Evolutionary conservation across 2,113 vertebrate species (phyloP).

Genomic region (Sorex araneus): DNA sequence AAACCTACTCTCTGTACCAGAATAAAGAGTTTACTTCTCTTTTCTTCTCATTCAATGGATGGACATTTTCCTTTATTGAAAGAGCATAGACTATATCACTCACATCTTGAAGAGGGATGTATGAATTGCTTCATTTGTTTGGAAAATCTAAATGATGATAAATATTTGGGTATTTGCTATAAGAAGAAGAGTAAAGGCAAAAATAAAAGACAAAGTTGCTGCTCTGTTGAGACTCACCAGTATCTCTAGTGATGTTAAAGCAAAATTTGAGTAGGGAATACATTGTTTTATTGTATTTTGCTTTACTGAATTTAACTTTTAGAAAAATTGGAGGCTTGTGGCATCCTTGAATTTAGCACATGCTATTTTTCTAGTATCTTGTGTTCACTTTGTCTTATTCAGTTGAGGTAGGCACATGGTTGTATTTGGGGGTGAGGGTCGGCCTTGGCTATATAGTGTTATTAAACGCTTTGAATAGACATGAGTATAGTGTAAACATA

Average conservation of each 20-base stretch:
- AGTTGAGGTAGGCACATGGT: not conserved
- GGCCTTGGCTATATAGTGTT: not conserved
- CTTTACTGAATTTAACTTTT: not conserved
- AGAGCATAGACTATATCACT: not conserved
- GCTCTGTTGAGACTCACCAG: not conserved
- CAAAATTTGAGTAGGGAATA: not conserved
- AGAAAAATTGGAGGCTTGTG: not conserved
- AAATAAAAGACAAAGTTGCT: not conserved
- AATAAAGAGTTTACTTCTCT: conserved; percentile 16
- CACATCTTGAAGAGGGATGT: not conserved
- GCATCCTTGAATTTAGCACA: not conserved
- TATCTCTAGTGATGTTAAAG: not conserved
- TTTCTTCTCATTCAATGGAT: not conserved
- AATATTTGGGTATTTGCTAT: not conserved
- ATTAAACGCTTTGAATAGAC: not conserved
- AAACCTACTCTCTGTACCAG: not conserved
- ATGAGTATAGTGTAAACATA: not conserved
- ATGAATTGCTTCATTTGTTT: not conserved
- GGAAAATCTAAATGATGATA: not conserved
- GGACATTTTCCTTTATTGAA: not conserved
- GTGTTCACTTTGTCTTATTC: not conserved
- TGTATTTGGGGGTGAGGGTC: no score
- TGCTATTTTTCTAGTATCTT: not conserved
- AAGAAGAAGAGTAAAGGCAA: not conserved
- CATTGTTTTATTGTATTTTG: not conserved